phyloP scores from a whole-genome alignment of 2,113 vertebrate species.

The Grammomys surdaster region DNA sequence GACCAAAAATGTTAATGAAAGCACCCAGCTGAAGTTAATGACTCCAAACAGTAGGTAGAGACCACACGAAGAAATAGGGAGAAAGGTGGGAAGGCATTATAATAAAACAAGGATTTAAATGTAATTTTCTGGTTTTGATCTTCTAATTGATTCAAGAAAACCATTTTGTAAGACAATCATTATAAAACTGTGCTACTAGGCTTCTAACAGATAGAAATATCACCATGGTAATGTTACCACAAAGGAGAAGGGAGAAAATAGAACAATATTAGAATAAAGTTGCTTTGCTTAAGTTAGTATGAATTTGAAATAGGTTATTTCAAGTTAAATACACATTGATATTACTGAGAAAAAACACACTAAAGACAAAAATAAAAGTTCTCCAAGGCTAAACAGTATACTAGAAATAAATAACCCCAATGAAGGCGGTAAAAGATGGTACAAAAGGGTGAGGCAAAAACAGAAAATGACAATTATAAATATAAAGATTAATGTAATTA shows the following conservation, averaged over 20 bases:
- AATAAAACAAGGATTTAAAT: neutral
- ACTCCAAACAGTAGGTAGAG: neutral
- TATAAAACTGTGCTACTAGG: neutral
- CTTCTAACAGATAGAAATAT: neutral
- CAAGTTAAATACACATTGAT: neutral
- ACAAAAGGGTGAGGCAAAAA: neutral
- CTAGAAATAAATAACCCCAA: neutral
- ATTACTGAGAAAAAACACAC: neutral
- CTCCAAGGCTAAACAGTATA: neutral
- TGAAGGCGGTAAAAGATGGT: neutral
- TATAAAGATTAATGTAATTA: neutral
- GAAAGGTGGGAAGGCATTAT: neutral
- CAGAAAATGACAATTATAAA: neutral
- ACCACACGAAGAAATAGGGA: neutral
- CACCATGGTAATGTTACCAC: neutral
- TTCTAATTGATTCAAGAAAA: neutral
- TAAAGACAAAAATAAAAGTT: neutral
- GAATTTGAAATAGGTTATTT: neutral
- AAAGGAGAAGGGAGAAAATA: neutral
- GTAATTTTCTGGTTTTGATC: neutral
- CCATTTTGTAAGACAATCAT: neutral
- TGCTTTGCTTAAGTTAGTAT: neutral
- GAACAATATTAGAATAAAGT: neutral
- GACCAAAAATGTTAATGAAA: neutral
- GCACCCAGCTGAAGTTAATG: conserved; percentile 3